Percentiles rank a stretch among this genome's conserved stretches.
phyloP scores from a whole-genome alignment of 2,888 invertebrate species.

The Agapostemon virescens region DNA sequence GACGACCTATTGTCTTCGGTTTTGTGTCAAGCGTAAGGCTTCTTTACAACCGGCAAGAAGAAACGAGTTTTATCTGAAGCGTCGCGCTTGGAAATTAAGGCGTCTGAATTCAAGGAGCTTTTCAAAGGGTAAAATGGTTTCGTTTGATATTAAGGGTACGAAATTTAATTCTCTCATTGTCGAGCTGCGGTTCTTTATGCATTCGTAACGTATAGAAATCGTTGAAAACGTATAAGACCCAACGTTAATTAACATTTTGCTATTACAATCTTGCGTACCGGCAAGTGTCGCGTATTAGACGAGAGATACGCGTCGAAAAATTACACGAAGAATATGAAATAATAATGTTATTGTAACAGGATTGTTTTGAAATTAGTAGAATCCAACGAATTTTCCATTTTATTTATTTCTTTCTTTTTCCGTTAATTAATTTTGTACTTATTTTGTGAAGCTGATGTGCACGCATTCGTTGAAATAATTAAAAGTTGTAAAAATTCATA shows the following conservation, averaged over 20 bases:
- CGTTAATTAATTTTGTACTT: too few species aligned
- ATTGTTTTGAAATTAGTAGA: background rate
- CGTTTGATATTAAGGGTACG: background rate
- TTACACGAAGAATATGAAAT: too few species aligned
- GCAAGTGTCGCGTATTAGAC: background rate
- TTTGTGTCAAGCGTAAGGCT: background rate
- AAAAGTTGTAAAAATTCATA: background rate
- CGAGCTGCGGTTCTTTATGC: background rate
- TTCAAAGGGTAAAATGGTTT: slow-evolving; percentile 6
- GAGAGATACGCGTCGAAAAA: background rate
- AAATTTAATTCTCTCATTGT: background rate
- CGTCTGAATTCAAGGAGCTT: slow-evolving; percentile 8
- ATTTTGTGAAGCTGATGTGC: background rate
- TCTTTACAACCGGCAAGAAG: background rate
- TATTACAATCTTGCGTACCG: background rate
- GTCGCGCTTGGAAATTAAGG: slow-evolving; percentile 17
- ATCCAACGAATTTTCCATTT: too few species aligned
- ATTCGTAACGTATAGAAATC: background rate
- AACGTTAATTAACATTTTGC: background rate
- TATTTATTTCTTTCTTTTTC: too few species aligned
- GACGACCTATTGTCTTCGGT: background rate
- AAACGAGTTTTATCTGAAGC: slow-evolving; percentile 9
- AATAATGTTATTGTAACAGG: background rate
- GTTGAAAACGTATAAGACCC: background rate
- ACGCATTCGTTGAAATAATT: background rate